These are phyloP conservation scores for Drosophila trapezifrons DNA, from an alignment of 1,140 invertebrate species.

Conservation along the genomic window DNA sequence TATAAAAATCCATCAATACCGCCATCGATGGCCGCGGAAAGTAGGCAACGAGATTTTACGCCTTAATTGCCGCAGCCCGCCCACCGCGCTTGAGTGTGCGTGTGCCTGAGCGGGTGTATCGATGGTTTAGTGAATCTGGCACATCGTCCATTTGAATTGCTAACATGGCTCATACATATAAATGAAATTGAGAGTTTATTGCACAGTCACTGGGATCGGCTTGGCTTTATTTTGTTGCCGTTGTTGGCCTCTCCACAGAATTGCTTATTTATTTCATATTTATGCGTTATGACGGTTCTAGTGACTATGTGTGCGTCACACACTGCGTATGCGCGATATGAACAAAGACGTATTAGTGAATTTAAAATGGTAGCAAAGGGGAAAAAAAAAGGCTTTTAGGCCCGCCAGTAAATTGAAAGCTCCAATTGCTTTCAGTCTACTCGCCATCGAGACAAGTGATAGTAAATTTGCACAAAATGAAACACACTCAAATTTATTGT, in stretches of 20 bases:
- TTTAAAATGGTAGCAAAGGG: conserved; percentile 55
- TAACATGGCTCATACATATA: conserved; percentile 66
- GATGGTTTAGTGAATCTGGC: conserved; percentile 47
- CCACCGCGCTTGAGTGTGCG: conserved; percentile 10
- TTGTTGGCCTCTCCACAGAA: conserved; percentile 18
- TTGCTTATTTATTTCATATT: conserved; percentile 53
- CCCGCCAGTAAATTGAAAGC: conserved; percentile 69
- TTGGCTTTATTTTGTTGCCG: conserved; percentile 40
- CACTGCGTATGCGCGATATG: conserved; percentile 38
- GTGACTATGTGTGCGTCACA: conserved; percentile 7
- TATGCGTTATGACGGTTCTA: conserved; percentile 55
- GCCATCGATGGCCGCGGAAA: conserved; percentile 43
- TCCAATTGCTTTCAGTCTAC: conserved; percentile 56
- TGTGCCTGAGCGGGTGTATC: conserved; percentile 18
- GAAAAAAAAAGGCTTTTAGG: conserved; percentile 44
- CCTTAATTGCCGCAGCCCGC: conserved; percentile 58
- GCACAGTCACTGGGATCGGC: conserved; percentile 33
- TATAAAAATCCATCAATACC: conserved; percentile 18
- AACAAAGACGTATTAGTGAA: conserved; percentile 74
- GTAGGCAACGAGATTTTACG: conserved; percentile 70
- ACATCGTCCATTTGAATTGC: conserved; percentile 65
- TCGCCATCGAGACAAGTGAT: conserved; percentile 64
- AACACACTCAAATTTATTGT: conserved; percentile 74
- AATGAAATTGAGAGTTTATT: conserved; percentile 72
- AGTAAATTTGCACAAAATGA: conserved; percentile 70